Base-by-base conservation (phyloP, 1,140 invertebrate genomes). In the Hyles euphorbiae region DNA sequence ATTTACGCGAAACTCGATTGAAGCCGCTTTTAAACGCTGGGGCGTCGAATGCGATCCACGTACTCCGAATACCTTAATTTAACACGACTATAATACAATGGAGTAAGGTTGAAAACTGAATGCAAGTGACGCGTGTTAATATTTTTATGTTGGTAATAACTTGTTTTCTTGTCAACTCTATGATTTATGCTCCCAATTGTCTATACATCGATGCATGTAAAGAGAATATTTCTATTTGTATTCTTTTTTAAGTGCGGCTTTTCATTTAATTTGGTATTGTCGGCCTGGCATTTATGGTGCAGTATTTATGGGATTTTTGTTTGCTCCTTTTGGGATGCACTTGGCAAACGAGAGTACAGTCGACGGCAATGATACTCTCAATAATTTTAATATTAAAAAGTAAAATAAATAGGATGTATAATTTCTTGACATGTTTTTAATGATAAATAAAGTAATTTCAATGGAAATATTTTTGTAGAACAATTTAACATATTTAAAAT, bases 191-290 rank as follows among this genome's bases (percentile, higher is more conserved):
- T 58, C 62, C 60, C 75, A 77, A 86, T 87, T 84, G 83, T 85
- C 82, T 87, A 85, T 87, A 83, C 70, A 8, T 47, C 44, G 45
- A 77, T 80, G 83, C 80, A 74, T 86, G 78, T 84, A 83, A 82
- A 87, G 75, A 83, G 75, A 80, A 76, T 82, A 74, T 78, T 79
- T 77, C 70, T 80, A 80, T 83, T 84, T 82, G 76, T 78, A 74
- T 71, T 60, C 66, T 66, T 56, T 22, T 48, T 11, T 48, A n/a
- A 11, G 78, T 76, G 68, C 72, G 76, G 76, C 75, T 78, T 76
- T 76, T 78, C 73, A 76, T 86, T 84, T 84, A 82, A 88, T 86
- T 84, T 82, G 73, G 70, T 63, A 86, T 86, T 84, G 80, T 84
- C 62, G 49, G 61, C 64, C 67, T 76, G 76, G 74, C 73, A 76